A percentile compares a stretch with the other conserved stretches of the same genome.
phyloP scores from a whole-genome alignment of 2,888 invertebrate genomes.

The Standfussiana lucernea region DNA sequence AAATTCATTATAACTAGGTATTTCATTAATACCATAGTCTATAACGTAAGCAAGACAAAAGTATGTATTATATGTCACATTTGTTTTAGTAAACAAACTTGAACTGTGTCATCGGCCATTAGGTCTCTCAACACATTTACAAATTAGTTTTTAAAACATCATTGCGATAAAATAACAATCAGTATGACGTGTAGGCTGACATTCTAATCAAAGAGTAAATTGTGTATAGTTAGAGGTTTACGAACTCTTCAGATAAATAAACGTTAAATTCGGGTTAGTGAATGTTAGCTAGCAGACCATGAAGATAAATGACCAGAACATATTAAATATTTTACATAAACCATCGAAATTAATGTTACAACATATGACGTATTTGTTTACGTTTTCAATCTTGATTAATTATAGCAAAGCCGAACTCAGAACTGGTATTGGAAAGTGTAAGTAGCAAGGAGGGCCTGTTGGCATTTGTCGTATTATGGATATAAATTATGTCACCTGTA shows the following conservation, averaged over 20 bases:
- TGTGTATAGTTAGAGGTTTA: conserved; percentile 55
- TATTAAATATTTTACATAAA: conserved; percentile 44
- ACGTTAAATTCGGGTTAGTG: conserved; percentile 48
- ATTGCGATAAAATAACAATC: conserved; percentile 61
- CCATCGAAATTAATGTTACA: conserved; percentile 39
- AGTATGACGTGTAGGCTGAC: conserved; percentile 43
- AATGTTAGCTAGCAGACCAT: conserved; percentile 55
- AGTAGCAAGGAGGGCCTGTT: conserved; percentile 40
- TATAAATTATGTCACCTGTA: conserved; percentile 77
- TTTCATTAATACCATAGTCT: conserved; percentile 18
- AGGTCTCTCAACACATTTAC: conserved; percentile 50
- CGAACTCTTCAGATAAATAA: conserved; percentile 50
- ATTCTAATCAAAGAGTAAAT: conserved; percentile 48
- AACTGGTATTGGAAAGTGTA: conserved; percentile 67
- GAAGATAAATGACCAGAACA: conserved; percentile 59
- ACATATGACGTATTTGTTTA: conserved; percentile 51
- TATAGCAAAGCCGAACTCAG: conserved; percentile 35
- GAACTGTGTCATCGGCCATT: conserved; percentile 52
- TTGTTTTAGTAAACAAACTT: conserved; percentile 38
- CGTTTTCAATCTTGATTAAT: conserved; percentile 48
- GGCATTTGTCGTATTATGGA: conserved; percentile 63
- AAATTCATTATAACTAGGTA: conserved; percentile 6
- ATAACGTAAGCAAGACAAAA: conserved; percentile 3
- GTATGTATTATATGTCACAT: conserved; percentile 23
- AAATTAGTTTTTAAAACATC: conserved; percentile 58